These are phyloP conservation scores for Subanguina moxae DNA, from an alignment of 1,140 invertebrate species.

Conservation along the genomic window DNA sequence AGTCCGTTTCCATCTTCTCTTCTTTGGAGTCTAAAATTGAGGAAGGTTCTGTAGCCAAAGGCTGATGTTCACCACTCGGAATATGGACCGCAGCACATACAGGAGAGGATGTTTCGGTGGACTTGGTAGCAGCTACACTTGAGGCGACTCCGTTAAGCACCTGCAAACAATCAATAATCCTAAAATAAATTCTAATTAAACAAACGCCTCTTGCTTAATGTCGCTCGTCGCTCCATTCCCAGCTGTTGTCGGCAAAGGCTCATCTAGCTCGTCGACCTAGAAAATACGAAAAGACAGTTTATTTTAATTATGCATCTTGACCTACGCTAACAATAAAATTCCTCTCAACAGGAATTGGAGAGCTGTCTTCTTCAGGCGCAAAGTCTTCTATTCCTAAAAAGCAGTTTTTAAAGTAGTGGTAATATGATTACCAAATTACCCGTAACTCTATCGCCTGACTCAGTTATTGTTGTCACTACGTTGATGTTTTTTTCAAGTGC, in stretches of 20 bases:
- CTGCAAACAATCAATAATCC: background rate
- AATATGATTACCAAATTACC: background rate
- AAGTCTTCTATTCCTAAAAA: constrained; percentile 15
- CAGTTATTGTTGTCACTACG: constrained; percentile 40
- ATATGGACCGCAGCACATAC: background rate
- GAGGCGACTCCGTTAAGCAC: background rate
- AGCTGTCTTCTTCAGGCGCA: constrained; percentile 33
- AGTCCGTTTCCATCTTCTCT: constrained; percentile 1
- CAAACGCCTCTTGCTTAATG: background rate
- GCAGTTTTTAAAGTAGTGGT: background rate
- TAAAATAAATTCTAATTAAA: background rate
- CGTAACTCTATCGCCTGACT: constrained; percentile 14
- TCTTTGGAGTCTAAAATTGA: background rate
- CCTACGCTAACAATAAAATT: constrained; percentile 41
- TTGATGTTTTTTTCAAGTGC: constrained; percentile 52
- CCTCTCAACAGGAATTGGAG: constrained; percentile 34
- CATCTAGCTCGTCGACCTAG: constrained; percentile 43
- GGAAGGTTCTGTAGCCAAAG: background rate
- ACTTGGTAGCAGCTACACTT: background rate
- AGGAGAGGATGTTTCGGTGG: background rate
- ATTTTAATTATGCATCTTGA: background rate
- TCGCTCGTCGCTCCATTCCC: background rate
- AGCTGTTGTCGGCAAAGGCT: constrained; percentile 23
- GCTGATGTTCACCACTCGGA: background rate
- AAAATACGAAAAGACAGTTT: constrained; percentile 18